Conservation (phyloP, 2,888 invertebrate species). For the Acheta domesticus region DNA sequence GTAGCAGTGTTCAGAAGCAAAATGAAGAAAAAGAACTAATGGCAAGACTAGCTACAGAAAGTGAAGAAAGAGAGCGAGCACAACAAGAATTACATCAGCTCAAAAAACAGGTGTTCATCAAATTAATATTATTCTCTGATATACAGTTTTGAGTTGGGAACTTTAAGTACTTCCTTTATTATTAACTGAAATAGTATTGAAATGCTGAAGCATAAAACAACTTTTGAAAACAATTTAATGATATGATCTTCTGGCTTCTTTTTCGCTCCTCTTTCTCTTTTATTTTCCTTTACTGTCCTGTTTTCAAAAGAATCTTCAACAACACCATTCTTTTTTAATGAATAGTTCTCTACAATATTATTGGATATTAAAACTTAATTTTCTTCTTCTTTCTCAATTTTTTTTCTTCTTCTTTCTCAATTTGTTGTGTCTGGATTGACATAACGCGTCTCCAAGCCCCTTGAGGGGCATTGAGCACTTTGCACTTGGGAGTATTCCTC, state of each 20-base stretch:
- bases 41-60: slow-evolving; percentile 59
- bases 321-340: too few relatives aligned
- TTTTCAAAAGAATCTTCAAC: too few relatives aligned
- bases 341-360: too few relatives aligned
- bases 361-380: too few relatives aligned
- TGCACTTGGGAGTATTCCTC: too few relatives aligned
- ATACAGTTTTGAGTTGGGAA: neutral
- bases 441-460: too few relatives aligned
- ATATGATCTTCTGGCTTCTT: neutral
- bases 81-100: slow-evolving; percentile 70
- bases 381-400: too few relatives aligned
- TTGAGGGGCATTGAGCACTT: too few relatives aligned
- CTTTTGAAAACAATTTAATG: neutral
- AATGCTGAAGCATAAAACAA: neutral
- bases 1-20: slow-evolving; percentile 63
- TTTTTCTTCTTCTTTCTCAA: too few relatives aligned
- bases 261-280: too few relatives aligned
- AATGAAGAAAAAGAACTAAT: slow-evolving; percentile 37
- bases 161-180: neutral
- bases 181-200: neutral
- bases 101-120: slow-evolving; percentile 60
- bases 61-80: slow-evolving; percentile 72
- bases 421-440: too few relatives aligned
- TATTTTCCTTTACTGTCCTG: too few relatives aligned
- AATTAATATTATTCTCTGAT: neutral